A percentile compares a stretch with the other conserved stretches of the same genome.
These are phyloP conservation scores for Tyrannus savana DNA, from an alignment of 2,113 vertebrate species.

Conservation along the genomic window DNA sequence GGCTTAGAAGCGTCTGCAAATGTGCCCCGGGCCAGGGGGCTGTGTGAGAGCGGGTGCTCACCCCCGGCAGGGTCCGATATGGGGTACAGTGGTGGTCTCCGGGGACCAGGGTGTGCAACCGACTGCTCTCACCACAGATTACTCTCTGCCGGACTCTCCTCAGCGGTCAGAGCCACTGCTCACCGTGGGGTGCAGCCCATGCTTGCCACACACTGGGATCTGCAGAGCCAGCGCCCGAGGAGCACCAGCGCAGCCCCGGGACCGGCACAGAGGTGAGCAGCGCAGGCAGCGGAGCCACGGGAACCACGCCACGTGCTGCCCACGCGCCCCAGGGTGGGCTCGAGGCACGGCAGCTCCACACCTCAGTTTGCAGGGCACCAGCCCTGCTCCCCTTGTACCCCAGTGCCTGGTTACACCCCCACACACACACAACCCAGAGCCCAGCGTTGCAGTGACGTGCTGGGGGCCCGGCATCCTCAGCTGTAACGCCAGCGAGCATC, in stretches of 20 bases:
- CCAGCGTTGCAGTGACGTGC: accelerated
- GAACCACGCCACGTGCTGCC: background rate
- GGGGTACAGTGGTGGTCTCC: accelerated
- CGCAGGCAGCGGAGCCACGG: background rate
- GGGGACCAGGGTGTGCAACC: accelerated
- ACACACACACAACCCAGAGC: no score
- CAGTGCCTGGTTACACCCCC: accelerated
- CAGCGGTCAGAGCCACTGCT: background rate
- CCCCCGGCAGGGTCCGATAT: accelerated
- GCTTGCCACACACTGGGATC: accelerated
- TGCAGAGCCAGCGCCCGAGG: accelerated
- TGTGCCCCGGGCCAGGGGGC: background rate
- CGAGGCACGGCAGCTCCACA: background rate
- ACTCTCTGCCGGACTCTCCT: accelerated
- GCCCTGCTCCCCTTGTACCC: background rate
- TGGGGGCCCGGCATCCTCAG: accelerated
- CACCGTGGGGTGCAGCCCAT: background rate
- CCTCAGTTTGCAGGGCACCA: background rate
- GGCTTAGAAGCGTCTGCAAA: background rate
- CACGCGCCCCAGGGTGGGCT: background rate
- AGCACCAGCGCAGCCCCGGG: accelerated
- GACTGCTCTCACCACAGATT: accelerated
- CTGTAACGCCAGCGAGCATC: accelerated
- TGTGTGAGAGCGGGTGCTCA: background rate
- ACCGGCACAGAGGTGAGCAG: accelerated